phyloP scores from a whole-genome alignment of 2,113 vertebrate species.

The Rousettus leschenaultii region DNA sequence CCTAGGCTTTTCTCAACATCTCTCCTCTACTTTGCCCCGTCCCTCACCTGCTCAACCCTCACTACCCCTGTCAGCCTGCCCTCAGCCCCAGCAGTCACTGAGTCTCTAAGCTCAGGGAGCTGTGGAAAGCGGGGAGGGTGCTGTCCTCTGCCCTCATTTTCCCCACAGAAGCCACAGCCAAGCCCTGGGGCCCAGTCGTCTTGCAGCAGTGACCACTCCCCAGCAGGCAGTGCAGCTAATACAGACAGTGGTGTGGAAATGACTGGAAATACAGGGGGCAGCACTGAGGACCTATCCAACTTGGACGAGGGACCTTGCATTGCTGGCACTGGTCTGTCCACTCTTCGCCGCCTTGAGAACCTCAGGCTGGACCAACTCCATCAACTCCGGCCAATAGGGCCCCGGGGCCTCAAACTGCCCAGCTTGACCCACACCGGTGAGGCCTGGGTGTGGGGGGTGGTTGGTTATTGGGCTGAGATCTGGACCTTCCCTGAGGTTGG shows the following conservation, averaged over 20 bases:
- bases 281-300: constrained; percentile 94
- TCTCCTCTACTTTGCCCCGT: not conserved
- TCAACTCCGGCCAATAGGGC: constrained; percentile 88
- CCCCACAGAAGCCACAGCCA: constrained; percentile 91
- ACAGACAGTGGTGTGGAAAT: constrained; percentile 98
- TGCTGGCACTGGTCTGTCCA: constrained; percentile 86
- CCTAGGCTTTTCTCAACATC: not conserved
- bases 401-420: constrained; percentile 89
- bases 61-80: not conserved
- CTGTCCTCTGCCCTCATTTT: not conserved
- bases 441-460: not conserved
- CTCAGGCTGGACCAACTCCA: constrained; percentile 97
- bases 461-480: not conserved
- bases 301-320: constrained; percentile 87
- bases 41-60: not conserved
- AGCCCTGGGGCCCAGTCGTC: constrained; percentile 96
- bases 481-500: not conserved
- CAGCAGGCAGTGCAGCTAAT: constrained; percentile 95
- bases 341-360: constrained; percentile 93
- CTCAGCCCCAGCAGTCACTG: not conserved
- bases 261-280: constrained; percentile 92
- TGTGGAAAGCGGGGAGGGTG: not conserved
- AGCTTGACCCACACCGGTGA: constrained; percentile 87
- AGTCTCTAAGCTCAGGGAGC: not conserved
- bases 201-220: constrained; percentile 97